Conservation (phyloP, 2,797 vertebrate genomes). For the Heliangelus exortis region DNA sequence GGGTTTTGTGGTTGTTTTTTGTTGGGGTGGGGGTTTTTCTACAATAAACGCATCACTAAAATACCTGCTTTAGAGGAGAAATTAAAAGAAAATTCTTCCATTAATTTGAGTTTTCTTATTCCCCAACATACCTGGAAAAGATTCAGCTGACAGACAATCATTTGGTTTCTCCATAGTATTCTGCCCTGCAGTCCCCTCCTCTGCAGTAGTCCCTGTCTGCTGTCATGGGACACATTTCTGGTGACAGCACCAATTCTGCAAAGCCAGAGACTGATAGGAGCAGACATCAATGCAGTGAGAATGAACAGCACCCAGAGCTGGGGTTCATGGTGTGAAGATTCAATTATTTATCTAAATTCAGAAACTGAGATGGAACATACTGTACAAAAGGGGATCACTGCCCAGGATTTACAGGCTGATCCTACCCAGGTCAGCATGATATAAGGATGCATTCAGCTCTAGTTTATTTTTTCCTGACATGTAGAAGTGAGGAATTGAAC, state of each 20-base stretch:
- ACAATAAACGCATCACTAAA: neutral
- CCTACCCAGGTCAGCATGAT: neutral
- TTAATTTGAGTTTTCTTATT: neutral
- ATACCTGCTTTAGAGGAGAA: neutral
- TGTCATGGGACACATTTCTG: neutral
- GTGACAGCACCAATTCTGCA: neutral
- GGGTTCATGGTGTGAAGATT: neutral
- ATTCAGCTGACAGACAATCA: accelerated
- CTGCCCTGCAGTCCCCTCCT: neutral
- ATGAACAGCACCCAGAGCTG: neutral
- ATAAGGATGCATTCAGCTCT: neutral
- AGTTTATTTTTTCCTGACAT: neutral
- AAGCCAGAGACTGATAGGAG: neutral
- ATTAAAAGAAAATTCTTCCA: neutral
- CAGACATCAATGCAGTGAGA: neutral
- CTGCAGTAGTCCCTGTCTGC: neutral
- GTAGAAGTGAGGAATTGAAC: neutral
- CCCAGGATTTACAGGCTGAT: neutral
- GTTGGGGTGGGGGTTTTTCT: neutral
- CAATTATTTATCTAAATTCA: neutral
- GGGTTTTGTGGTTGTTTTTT: neutral
- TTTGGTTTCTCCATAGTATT: neutral
- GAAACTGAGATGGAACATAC: neutral
- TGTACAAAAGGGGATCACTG: neutral
- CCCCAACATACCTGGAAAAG: neutral